Evolutionary conservation across 2,797 vertebrate species (phyloP).

Genomic region (Fringilla coelebs): DNA sequence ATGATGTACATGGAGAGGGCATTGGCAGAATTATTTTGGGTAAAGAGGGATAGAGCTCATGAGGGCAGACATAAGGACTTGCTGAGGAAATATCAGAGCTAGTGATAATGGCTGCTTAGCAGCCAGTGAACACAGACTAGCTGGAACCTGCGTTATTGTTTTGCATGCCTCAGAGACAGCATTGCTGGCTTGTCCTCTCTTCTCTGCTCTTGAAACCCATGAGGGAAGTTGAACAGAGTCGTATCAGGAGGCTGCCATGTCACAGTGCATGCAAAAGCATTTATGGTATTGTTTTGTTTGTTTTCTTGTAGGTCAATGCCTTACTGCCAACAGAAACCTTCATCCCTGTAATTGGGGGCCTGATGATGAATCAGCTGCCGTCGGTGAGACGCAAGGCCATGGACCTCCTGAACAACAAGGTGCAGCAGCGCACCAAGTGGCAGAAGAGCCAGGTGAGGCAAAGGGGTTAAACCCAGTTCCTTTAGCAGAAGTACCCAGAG

Average conservation of each 20-base stretch:
- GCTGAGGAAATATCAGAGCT: neutral
- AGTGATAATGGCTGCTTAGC: neutral
- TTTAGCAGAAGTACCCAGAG: neutral
- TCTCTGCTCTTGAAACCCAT: neutral
- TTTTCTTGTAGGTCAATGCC: conserved; percentile 83
- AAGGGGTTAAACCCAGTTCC: neutral
- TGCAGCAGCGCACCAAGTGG: conserved; percentile 85
- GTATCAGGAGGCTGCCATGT: neutral
- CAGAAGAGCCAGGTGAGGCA: conserved; percentile 79
- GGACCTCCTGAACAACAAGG: conserved; percentile 94
- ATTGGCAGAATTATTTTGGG: neutral
- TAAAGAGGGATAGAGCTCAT: neutral
- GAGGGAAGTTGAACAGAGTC: neutral
- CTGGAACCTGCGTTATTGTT: neutral
- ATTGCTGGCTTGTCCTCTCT: neutral
- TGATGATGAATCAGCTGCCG: conserved; percentile 85
- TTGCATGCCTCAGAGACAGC: neutral
- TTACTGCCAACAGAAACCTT: conserved; percentile 90
- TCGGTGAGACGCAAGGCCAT: conserved; percentile 92
- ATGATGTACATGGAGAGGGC: neutral
- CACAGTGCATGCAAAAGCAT: neutral
- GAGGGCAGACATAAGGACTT: neutral
- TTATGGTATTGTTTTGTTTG: neutral
- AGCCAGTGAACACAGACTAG: neutral
- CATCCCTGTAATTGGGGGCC: conserved; percentile 86